Base-by-base conservation (phyloP, 2,888 invertebrate species). In the Drosophila falleni region DNA sequence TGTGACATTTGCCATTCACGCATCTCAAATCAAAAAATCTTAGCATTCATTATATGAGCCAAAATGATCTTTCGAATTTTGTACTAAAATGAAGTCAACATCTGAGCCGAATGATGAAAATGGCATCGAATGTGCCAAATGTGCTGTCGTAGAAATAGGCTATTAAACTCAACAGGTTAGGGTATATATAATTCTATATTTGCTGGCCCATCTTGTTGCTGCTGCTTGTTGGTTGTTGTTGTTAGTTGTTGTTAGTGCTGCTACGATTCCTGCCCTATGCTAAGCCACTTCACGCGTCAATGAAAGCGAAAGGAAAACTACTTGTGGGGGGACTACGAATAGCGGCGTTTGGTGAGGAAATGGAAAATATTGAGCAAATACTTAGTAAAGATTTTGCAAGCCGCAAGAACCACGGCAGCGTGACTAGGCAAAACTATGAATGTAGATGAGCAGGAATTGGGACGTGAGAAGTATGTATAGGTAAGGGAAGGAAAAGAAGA, bases 281-380 rank as follows among this genome's bases (percentile, higher is more conserved):
- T 71, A 68, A 84, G 78, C 75, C 77, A 82, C 82, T 87, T 87
- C 87, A 87, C 87, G 87, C 87, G 87, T 89, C 89, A 87, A 87
- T 87, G 87, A 87, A 87, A 87, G 87, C 87, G 87, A 87, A 87
- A 87, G 89, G 87, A 87, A 87, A 87, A 88, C 84, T 78, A 50
- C 55, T 54, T 56, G 46, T 47, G 68, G 46, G 35, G 55, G 65
- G 19, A 23, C 42, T 44, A 65, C 46, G 60, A 62, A 77, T 60
- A 59, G 64, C 54, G 67, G 47, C 63, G 78, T 64, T 66, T 71
- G 83, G 82, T 85, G 85, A 87, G 88, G 86, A 87, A 86, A 86
- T 85, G 81, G 83, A 80, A 86, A 87, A 84, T 87, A 87, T 86
- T 86, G 88, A 73, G 88, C 86, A 88, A 86, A 86, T 71, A 72